Conservation (phyloP, 2,888 invertebrate species). For the Lucinisca nassula region DNA sequence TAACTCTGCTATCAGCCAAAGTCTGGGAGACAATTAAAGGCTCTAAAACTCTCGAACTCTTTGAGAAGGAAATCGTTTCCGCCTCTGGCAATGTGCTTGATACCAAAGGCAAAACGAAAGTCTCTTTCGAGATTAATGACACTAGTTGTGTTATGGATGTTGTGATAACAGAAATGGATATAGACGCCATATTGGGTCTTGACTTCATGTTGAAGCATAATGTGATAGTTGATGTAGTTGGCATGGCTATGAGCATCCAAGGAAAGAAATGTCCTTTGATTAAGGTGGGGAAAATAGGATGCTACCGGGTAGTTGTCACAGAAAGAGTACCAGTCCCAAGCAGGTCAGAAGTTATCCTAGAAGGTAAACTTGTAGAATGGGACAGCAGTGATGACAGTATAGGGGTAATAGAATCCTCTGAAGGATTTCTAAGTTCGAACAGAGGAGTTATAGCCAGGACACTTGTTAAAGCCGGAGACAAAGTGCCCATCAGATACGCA, state of each 20-base stretch:
- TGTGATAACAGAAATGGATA: constrained; percentile 13
- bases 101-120: not conserved
- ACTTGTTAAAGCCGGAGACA: constrained; percentile 27
- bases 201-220: constrained; percentile 19
- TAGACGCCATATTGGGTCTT: constrained; percentile 32
- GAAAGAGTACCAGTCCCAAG: constrained; percentile 30
- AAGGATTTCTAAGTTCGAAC: not conserved
- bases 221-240: too few species aligned
- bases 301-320: constrained; percentile 11
- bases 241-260: not conserved
- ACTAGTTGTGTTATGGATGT: not conserved
- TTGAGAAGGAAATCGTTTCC: not conserved
- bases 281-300: constrained; percentile 11
- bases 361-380: not conserved
- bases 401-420: constrained; percentile 37
- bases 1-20: not conserved
- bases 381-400: not conserved
- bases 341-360: constrained; percentile 26
- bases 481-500: constrained; percentile 37
- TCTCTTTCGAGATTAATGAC: not conserved
- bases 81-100: not conserved
- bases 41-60: not conserved
- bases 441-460: constrained; percentile 27
- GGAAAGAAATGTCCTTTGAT: not conserved
- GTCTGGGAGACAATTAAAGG: not conserved